A percentile compares a stretch with the other conserved stretches of the same genome.
phyloP scores from a whole-genome alignment of 1,140 invertebrate genomes.

The Ctenoplectra terminalis region DNA sequence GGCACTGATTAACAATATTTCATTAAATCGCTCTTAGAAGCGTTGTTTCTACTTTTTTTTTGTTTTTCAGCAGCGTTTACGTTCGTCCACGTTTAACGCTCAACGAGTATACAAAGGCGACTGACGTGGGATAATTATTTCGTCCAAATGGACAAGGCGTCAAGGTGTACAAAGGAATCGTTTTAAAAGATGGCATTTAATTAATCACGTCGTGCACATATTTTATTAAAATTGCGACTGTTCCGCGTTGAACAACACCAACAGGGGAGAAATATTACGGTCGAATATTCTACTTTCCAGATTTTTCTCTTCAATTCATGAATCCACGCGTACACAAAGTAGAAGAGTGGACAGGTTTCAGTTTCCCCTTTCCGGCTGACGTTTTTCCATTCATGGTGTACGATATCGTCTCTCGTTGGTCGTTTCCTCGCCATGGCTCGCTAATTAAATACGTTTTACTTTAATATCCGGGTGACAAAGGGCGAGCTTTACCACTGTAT shows the following conservation, averaged over 20 bases:
- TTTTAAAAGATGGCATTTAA: slow-evolving; percentile 40
- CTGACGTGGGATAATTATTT: slow-evolving; percentile 36
- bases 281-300: background rate
- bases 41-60: slow-evolving; percentile 16
- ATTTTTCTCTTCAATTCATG: background rate
- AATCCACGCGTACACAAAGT: background rate
- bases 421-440: too few species aligned
- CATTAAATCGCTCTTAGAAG: slow-evolving; percentile 20
- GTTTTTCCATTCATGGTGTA: background rate
- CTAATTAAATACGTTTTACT: slow-evolving; percentile 43
- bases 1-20: slow-evolving; percentile 19
- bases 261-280: background rate
- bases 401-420: too few species aligned
- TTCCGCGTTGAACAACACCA: background rate
- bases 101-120: too few species aligned
- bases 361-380: background rate
- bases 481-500: background rate
- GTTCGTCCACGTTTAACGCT: background rate
- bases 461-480: slow-evolving; percentile 14
- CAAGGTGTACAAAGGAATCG: background rate
- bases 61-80: background rate
- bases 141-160: background rate
- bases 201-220: slow-evolving; percentile 26
- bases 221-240: slow-evolving; percentile 29
- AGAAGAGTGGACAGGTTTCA: background rate